These are phyloP conservation scores for Heliconius himera DNA, from an alignment of 1,140 invertebrate genomes.

Conservation along the genomic window DNA sequence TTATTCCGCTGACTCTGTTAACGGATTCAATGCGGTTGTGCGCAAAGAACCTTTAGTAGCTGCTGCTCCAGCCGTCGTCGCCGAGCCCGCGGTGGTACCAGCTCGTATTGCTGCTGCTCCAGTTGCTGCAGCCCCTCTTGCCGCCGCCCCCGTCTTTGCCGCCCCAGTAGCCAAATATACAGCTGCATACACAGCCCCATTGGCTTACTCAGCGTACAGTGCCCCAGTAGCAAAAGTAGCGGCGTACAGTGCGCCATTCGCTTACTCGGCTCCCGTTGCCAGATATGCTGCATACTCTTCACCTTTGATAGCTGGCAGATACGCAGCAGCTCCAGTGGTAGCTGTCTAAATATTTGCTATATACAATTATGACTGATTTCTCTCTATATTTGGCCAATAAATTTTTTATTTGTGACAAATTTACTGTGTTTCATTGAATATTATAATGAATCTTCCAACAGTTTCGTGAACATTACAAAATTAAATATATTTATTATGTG, in stretches of 20 bases:
- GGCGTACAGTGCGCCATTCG: constrained; percentile 50
- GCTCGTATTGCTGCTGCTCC: constrained; percentile 41
- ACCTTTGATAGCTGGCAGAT: constrained; percentile 40
- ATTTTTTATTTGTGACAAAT: constrained; percentile 44
- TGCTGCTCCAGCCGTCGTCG: constrained; percentile 64
- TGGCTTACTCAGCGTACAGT: constrained; percentile 44
- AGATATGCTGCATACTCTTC: constrained; percentile 48
- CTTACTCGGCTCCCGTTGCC: constrained; percentile 50
- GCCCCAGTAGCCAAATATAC: constrained; percentile 52
- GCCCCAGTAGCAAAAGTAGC: constrained; percentile 41
- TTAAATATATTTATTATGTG: too few species aligned
- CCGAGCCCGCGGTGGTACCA: constrained; percentile 37
- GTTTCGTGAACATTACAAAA: too few species aligned
- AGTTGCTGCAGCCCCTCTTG: constrained; percentile 44
- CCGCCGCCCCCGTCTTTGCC: constrained; percentile 51
- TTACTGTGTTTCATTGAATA: constrained; percentile 9
- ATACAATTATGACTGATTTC: constrained; percentile 46
- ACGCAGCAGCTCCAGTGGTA: constrained; percentile 53
- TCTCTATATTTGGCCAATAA: constrained; percentile 45
- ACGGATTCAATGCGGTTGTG: constrained; percentile 84
- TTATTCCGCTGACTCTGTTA: constrained; percentile 83
- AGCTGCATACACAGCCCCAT: constrained; percentile 43
- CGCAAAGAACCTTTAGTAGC: constrained; percentile 72
- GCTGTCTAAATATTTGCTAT: constrained; percentile 49
- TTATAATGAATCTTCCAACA: not conserved